Conservation (phyloP, 2,888 invertebrate species). For the Gastracanthus pulcherrimus region DNA sequence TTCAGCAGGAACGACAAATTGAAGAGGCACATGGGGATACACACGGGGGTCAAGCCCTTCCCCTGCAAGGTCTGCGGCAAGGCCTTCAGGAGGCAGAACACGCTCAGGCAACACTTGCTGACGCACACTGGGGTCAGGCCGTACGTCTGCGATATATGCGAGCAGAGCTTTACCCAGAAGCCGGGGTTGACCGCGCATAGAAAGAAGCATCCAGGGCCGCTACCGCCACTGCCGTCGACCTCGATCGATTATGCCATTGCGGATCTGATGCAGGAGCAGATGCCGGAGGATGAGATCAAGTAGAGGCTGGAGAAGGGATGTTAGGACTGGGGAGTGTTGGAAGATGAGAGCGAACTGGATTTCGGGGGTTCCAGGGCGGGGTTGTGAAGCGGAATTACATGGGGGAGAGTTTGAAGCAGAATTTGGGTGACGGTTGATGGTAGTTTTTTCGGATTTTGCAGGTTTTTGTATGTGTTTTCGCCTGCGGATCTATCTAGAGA, state of each 20-base stretch:
- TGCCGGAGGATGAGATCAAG: neutral
- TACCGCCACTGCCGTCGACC: conserved; percentile 60
- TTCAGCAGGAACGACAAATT: conserved; percentile 65
- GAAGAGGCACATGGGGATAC: conserved; percentile 69
- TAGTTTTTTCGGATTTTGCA: neutral
- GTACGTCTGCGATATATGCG: conserved; percentile 68
- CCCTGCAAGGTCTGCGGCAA: conserved; percentile 67
- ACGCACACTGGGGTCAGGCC: conserved; percentile 67
- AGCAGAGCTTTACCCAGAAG: conserved; percentile 77
- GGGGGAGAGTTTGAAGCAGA: too few species aligned
- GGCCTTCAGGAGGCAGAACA: conserved; percentile 68
- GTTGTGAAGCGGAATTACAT: too few species aligned
- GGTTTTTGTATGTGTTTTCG: neutral
- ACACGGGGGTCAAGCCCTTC: conserved; percentile 70
- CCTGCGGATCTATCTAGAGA: too few species aligned
- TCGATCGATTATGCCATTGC: conserved; percentile 55
- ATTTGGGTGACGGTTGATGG: too few species aligned
- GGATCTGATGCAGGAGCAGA: conserved; percentile 48
- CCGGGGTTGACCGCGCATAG: conserved; percentile 63
- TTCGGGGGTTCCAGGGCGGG: too few species aligned
- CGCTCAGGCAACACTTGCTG: conserved; percentile 65
- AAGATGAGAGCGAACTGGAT: too few species aligned
- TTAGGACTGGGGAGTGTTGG: too few species aligned
- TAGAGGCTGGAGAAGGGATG: neutral
- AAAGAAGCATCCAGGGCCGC: conserved; percentile 60